phyloP scores from a whole-genome alignment of 2,888 invertebrate species.

The Nowickia ferox region DNA sequence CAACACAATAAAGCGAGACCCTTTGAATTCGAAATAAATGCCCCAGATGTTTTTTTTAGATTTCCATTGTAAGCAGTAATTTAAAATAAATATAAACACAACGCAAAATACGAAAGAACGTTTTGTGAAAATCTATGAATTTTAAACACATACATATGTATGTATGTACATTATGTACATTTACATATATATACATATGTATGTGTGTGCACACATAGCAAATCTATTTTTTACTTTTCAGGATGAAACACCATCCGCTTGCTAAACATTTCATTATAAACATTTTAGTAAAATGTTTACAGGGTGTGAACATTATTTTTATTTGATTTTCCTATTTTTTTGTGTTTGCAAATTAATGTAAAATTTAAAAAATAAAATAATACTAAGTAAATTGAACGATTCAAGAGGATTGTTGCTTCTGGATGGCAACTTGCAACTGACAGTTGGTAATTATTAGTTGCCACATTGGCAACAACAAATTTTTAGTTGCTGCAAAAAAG shows the following conservation, averaged over 20 bases:
- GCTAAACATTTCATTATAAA: slow-evolving; percentile 55
- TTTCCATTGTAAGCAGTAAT: slow-evolving; percentile 58
- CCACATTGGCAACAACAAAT: no score
- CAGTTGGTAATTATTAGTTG: no score
- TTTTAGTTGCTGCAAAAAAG: no score
- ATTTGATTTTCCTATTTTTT: slow-evolving; percentile 26
- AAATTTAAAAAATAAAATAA: neutral
- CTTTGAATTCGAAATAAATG: slow-evolving; percentile 61
- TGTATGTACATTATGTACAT: no score
- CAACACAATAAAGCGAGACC: slow-evolving; percentile 18
- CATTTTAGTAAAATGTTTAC: slow-evolving; percentile 56
- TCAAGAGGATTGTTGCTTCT: no score
- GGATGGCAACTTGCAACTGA: no score
- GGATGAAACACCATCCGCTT: slow-evolving; percentile 47
- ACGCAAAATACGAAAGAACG: slow-evolving; percentile 26
- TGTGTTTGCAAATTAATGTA: slow-evolving; percentile 15
- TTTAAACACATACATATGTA: no score
- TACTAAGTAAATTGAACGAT: no score
- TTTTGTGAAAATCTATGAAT: slow-evolving; percentile 35
- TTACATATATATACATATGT: no score
- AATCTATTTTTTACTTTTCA: slow-evolving; percentile 14
- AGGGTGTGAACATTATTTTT: slow-evolving; percentile 58
- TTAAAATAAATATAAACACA: slow-evolving; percentile 35
- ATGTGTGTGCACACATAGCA: neutral
- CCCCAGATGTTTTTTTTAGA: slow-evolving; percentile 66